Evolutionary conservation across 2,113 vertebrate genomes (phyloP).

Genomic region (Todiramphus chloris): DNA sequence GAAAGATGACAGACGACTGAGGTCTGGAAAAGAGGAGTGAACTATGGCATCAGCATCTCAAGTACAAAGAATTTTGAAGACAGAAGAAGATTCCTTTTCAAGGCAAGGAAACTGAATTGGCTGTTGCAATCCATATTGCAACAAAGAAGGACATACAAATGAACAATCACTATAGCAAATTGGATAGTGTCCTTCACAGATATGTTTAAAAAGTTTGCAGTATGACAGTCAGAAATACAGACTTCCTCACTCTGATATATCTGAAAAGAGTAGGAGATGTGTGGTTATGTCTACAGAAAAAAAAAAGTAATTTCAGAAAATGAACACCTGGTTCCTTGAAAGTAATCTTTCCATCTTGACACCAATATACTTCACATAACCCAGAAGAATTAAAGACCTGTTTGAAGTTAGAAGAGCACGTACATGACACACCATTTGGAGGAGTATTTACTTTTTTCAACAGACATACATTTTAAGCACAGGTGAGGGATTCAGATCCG

Average conservation of each 20-base stretch:
- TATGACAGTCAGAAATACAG: not conserved
- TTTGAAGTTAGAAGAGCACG: slow-evolving; percentile 61
- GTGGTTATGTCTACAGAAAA: not conserved
- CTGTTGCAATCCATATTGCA: not conserved
- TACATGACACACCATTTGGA: slow-evolving; percentile 57
- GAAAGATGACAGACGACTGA: slow-evolving; percentile 37
- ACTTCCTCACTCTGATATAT: not conserved
- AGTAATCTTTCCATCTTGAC: slow-evolving; percentile 71
- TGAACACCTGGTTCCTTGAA: slow-evolving; percentile 57
- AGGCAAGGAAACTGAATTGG: not conserved
- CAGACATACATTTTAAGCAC: slow-evolving; percentile 44
- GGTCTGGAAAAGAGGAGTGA: slow-evolving; percentile 10
- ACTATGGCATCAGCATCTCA: not conserved
- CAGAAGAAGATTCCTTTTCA: not conserved
- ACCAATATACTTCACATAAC: slow-evolving; percentile 60
- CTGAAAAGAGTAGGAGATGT: not conserved
- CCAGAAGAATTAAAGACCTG: slow-evolving; percentile 50
- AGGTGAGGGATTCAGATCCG: slow-evolving; percentile 58
- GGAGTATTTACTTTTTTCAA: slow-evolving; percentile 53
- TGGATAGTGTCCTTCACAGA: not conserved
- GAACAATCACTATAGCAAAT: not conserved
- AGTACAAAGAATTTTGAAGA: not conserved
- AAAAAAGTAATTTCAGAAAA: not conserved
- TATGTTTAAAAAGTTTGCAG: not conserved
- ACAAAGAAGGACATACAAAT: not conserved